Evolutionary conservation across 2,888 invertebrate species (phyloP).

Genomic region (Hydroisotoma schaefferi): DNA sequence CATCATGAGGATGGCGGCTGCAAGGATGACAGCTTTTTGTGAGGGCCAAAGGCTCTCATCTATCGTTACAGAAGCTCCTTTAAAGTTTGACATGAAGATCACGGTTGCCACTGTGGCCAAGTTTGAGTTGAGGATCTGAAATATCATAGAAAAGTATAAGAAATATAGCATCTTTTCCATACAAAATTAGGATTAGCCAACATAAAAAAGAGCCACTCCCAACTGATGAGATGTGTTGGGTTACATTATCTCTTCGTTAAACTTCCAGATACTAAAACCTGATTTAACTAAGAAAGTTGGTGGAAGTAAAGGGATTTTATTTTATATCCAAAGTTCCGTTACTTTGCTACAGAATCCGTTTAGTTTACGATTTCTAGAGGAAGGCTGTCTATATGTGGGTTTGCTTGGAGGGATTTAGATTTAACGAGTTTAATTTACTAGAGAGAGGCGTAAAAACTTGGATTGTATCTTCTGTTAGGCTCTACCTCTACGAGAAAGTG

Average conservation of each 20-base stretch:
- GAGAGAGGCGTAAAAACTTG: no score
- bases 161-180: neutral
- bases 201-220: neutral
- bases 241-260: no score
- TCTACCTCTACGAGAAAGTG: no score
- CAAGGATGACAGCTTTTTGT: conserved; percentile 41
- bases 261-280: no score
- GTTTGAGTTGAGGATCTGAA: conserved; percentile 38
- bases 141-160: neutral
- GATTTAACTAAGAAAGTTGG: neutral
- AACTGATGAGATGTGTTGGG: neutral
- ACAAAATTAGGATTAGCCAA: neutral
- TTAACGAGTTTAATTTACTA: no score
- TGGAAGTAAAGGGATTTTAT: no score
- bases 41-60: conserved; percentile 41
- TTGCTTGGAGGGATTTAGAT: no score
- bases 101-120: conserved; percentile 37
- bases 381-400: no score
- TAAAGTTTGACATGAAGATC: conserved; percentile 37
- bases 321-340: no score
- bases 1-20: conserved; percentile 33
- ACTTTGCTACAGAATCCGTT: no score
- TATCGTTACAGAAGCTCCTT: conserved; percentile 36
- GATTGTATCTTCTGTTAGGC: no score
- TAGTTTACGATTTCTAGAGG: no score